Percentiles rank a stretch among this genome's conserved stretches.
Evolutionary conservation across 2,113 vertebrate species (phyloP).

Genomic region (Rhegmatorhina hoffmannsi): DNA sequence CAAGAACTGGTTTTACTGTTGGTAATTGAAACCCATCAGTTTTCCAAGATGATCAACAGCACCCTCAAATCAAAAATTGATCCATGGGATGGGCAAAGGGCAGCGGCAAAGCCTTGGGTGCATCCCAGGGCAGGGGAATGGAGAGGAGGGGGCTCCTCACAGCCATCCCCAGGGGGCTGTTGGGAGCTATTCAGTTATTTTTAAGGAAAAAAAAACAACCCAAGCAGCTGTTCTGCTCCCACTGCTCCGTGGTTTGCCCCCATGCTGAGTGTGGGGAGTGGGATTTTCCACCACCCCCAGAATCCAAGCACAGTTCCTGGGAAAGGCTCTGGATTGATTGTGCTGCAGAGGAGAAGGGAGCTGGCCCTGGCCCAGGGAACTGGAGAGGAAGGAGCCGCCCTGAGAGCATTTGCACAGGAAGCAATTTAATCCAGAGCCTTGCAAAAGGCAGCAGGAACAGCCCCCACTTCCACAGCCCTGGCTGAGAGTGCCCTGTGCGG

Average conservation of each 20-base stretch:
- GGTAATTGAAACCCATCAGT: background rate
- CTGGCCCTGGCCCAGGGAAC: background rate
- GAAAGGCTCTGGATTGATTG: background rate
- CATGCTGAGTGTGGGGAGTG: background rate
- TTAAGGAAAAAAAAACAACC: background rate
- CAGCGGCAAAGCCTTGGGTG: background rate
- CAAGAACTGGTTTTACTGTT: background rate
- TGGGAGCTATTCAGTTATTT: background rate
- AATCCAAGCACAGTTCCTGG: background rate
- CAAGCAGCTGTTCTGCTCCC: background rate
- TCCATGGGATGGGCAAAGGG: accelerated
- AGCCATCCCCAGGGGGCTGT: background rate
- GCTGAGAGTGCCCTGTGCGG: background rate
- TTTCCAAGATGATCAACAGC: background rate
- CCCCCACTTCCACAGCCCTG: background rate
- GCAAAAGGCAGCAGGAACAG: slow-evolving; percentile 1
- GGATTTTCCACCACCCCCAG: background rate
- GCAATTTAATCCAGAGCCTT: slow-evolving; percentile 16
- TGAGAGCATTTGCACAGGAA: slow-evolving; percentile 59
- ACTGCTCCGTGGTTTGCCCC: background rate
- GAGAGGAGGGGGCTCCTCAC: background rate
- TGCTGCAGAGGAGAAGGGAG: background rate
- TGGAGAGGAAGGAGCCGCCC: slow-evolving; percentile 49
- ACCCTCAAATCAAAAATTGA: background rate
- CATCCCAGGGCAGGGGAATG: background rate